Conservation (phyloP, 2,113 vertebrate genomes). For the Macquaria ambigua region DNA sequence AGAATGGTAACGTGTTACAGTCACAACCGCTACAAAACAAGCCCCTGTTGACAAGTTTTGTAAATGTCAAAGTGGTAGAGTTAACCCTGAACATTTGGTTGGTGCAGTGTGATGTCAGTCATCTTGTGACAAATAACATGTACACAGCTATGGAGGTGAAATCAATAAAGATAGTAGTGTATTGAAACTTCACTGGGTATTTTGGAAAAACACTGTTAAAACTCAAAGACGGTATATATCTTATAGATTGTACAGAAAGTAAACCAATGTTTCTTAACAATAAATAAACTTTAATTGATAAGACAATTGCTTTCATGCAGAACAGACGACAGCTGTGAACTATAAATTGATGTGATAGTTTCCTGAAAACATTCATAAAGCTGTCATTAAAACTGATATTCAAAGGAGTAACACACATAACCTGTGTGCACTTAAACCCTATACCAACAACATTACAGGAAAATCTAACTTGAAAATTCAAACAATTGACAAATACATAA, state of each 20-base stretch:
- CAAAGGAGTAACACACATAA: neutral
- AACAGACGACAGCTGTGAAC: slow-evolving; percentile 11
- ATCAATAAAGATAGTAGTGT: neutral
- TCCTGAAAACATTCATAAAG: neutral
- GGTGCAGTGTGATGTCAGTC: neutral
- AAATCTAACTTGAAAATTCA: neutral
- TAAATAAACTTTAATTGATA: slow-evolving; percentile 45
- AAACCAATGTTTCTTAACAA: neutral
- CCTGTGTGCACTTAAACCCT: neutral
- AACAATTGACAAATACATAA: neutral
- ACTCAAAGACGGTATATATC: neutral
- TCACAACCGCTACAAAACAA: neutral
- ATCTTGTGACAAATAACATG: neutral
- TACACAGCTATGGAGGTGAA: neutral
- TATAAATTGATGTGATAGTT: neutral
- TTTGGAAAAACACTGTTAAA: neutral
- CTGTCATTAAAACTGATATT: neutral
- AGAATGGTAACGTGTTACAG: neutral
- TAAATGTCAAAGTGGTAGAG: neutral
- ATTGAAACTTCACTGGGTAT: neutral
- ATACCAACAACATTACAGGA: neutral
- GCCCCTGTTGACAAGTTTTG: neutral
- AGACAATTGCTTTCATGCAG: neutral
- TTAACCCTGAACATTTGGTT: neutral
- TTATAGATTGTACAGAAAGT: neutral